phyloP scores from a whole-genome alignment of 2,888 invertebrate species.

The Odontothrips loti region DNA sequence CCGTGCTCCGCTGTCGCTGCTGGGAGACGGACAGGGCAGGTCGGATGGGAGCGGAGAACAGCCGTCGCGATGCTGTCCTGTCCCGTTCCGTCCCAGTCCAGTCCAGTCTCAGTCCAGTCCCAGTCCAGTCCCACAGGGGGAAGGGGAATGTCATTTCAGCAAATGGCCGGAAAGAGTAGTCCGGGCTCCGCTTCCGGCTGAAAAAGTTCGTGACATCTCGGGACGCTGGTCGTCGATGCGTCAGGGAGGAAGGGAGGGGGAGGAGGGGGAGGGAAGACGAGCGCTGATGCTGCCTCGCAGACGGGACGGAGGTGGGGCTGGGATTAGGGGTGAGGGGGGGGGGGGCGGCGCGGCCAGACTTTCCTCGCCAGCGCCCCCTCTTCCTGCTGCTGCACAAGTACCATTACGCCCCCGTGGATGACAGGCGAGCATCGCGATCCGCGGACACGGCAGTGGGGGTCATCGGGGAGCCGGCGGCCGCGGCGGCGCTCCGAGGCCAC shows the following conservation, averaged over 20 bases:
- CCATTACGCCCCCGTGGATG: too few relatives aligned
- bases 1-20: too few relatives aligned
- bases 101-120: background rate
- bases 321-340: background rate
- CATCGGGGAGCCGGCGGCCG: too few relatives aligned
- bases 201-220: constrained; percentile 12
- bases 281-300: background rate
- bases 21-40: background rate
- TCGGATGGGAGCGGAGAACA: background rate
- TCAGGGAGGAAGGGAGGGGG: background rate
- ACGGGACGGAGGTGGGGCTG: background rate
- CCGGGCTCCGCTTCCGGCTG: constrained; percentile 18
- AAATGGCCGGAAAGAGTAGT: constrained; percentile 18
- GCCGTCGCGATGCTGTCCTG: background rate
- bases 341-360: too few relatives aligned
- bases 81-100: background rate
- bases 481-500: too few relatives aligned
- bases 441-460: too few relatives aligned
- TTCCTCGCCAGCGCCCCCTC: too few relatives aligned
- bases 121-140: background rate
- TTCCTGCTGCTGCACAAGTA: too few relatives aligned
- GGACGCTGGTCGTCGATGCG: background rate
- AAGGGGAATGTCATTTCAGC: constrained; percentile 17
- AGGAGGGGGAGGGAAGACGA: background rate
- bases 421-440: too few relatives aligned